phyloP scores from a whole-genome alignment of 2,113 vertebrate species.

The Hyperoodon ampullatus region DNA sequence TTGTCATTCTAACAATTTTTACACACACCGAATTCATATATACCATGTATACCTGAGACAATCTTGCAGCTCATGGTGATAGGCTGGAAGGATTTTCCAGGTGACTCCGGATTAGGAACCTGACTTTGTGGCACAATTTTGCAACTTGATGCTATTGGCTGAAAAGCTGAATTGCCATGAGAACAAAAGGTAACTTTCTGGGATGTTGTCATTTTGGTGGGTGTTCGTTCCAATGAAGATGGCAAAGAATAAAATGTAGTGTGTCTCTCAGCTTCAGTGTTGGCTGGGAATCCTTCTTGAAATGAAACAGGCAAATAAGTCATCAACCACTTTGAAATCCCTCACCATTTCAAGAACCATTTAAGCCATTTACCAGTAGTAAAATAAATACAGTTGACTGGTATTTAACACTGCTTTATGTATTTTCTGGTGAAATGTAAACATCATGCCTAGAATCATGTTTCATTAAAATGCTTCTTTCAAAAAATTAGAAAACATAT shows the following conservation, averaged over 20 bases:
- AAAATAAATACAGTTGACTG: background rate
- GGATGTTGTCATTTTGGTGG: slow-evolving; percentile 89
- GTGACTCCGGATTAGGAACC: slow-evolving; percentile 94
- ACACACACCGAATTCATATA: background rate
- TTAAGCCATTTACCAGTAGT: background rate
- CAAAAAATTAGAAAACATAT: slow-evolving; percentile 19
- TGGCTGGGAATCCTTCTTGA: slow-evolving; percentile 88
- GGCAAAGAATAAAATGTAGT: slow-evolving; percentile 86
- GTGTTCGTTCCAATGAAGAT: slow-evolving; percentile 92
- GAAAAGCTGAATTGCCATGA: slow-evolving; percentile 98
- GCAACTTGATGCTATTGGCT: slow-evolving; percentile 98
- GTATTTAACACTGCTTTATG: background rate
- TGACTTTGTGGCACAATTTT: slow-evolving; percentile 96
- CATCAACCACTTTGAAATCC: background rate
- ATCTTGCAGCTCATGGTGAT: slow-evolving; percentile 99
- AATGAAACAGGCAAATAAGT: slow-evolving; percentile 79
- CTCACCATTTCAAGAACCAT: background rate
- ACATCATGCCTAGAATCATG: background rate
- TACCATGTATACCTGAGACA: slow-evolving; percentile 92
- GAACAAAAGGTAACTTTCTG: slow-evolving; percentile 95
- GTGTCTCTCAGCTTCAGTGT: slow-evolving; percentile 87
- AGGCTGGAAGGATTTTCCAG: slow-evolving; percentile 98
- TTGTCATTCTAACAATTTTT: background rate
- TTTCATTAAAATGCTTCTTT: slow-evolving; percentile 16
- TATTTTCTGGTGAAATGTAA: background rate